A percentile compares a stretch with the other conserved stretches of the same genome.
phyloP scores from a whole-genome alignment of 2,797 vertebrate genomes.

The Tangara arthus region DNA sequence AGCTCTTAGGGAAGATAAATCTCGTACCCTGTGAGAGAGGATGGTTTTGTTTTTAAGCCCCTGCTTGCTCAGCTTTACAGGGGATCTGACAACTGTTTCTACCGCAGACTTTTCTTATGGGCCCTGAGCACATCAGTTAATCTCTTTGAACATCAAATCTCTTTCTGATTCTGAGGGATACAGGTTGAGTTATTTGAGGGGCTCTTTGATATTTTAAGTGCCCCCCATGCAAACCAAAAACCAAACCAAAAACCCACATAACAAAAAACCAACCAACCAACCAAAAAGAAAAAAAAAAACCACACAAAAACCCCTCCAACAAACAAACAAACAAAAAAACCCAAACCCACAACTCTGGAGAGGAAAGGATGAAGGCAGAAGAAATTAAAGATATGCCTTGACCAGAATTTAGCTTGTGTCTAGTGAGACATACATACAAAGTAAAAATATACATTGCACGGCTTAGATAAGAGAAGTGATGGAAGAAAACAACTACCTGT shows the following conservation, averaged over 20 bases:
- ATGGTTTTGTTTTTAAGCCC: constrained; percentile 9
- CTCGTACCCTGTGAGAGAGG: not conserved
- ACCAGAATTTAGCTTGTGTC: not conserved
- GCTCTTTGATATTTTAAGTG: not conserved
- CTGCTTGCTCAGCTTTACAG: not conserved
- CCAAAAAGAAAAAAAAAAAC: too few relatives aligned
- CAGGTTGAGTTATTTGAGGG: not conserved
- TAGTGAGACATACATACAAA: not conserved
- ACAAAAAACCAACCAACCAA: not conserved
- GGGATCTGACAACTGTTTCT: not conserved
- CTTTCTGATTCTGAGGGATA: not conserved
- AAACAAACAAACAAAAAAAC: too few relatives aligned
- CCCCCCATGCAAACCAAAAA: accelerated
- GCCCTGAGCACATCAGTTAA: not conserved
- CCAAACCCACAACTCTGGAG: not conserved
- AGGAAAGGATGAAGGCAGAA: not conserved
- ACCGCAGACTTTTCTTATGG: not conserved
- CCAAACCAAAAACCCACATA: not conserved
- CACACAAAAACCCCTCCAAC: too few relatives aligned
- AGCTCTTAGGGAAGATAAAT: constrained; percentile 46
- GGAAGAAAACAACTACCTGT: not conserved
- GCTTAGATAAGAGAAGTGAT: not conserved
- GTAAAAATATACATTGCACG: not conserved
- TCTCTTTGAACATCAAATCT: not conserved
- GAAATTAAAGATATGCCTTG: not conserved